Evolutionary conservation across 2,888 invertebrate species (phyloP).

Genomic region (Lapara coniferarum): DNA sequence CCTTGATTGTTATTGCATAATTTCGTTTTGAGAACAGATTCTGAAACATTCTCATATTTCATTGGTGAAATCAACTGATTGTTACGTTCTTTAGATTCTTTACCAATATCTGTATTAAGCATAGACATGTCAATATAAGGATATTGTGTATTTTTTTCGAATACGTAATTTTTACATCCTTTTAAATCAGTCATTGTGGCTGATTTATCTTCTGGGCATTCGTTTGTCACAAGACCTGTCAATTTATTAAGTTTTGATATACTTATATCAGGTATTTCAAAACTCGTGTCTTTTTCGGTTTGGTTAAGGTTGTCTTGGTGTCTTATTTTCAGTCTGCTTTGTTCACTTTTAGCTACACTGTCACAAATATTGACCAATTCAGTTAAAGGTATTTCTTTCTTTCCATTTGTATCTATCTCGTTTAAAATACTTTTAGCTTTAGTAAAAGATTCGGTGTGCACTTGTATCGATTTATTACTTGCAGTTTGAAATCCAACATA

Average conservation of each 20-base stretch:
- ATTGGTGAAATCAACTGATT: background rate
- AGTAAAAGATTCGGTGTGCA: conserved; percentile 58
- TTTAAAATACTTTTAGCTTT: conserved; percentile 62
- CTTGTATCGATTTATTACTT: conserved; percentile 70
- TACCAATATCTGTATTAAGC: background rate
- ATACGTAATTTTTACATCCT: background rate
- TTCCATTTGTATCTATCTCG: conserved; percentile 36
- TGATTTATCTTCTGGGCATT: background rate
- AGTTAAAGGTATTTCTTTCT: conserved; percentile 45
- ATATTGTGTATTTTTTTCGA: background rate
- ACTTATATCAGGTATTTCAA: background rate
- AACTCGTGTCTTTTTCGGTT: background rate
- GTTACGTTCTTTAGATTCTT: background rate
- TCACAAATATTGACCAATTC: conserved; percentile 55
- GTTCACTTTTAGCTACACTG: conserved; percentile 22
- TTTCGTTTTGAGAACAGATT: background rate
- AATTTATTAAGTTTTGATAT: background rate
- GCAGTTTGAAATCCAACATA: conserved; percentile 76
- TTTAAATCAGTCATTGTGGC: background rate
- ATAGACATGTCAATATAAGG: conserved; percentile 24
- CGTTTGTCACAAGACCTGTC: background rate
- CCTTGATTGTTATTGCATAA: conserved; percentile 39
- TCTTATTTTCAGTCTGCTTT: conserved; percentile 10
- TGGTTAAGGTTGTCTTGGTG: background rate
- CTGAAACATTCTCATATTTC: background rate